These are phyloP conservation scores for Brachionus sp. DNA, from an alignment of 1,140 invertebrate species.

Conservation along the genomic window DNA sequence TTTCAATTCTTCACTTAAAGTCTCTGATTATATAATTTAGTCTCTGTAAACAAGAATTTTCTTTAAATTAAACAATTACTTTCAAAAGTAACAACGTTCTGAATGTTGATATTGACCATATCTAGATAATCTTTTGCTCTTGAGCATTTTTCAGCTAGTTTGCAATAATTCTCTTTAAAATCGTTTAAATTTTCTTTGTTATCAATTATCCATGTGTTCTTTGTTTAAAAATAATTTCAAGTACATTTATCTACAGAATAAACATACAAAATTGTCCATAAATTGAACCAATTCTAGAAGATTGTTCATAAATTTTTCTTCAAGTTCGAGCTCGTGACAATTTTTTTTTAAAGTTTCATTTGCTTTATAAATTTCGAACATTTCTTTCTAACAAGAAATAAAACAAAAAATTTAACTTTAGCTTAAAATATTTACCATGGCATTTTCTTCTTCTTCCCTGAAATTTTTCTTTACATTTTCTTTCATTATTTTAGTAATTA, in stretches of 20 bases:
- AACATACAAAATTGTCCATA: slow-evolving; percentile 35
- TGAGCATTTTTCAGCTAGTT: slow-evolving; percentile 12
- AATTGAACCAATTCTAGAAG: slow-evolving; percentile 25
- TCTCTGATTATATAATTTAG: too few species aligned
- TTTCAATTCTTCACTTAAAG: slow-evolving; percentile 1
- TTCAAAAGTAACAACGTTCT: background rate
- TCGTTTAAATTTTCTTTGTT: slow-evolving; percentile 3
- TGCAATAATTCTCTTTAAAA: background rate
- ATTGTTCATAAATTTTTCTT: slow-evolving; percentile 30
- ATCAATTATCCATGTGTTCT: slow-evolving; percentile 23
- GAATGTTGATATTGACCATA: background rate
- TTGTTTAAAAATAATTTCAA: background rate
- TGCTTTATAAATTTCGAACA: slow-evolving; percentile 24
- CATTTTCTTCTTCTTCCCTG: background rate
- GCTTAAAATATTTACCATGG: background rate
- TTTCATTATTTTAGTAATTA: background rate
- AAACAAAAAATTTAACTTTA: background rate
- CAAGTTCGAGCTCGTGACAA: slow-evolving; percentile 14
- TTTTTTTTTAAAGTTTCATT: slow-evolving; percentile 27
- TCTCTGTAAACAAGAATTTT: too few species aligned
- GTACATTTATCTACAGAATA: too few species aligned
- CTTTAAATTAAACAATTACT: background rate
- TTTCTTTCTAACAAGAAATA: background rate
- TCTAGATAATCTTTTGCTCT: slow-evolving; percentile 37
- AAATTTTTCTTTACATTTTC: slow-evolving; percentile 2